Evolutionary conservation across 2,888 invertebrate genomes (phyloP).

Genomic region (Dendrolimus pini): DNA sequence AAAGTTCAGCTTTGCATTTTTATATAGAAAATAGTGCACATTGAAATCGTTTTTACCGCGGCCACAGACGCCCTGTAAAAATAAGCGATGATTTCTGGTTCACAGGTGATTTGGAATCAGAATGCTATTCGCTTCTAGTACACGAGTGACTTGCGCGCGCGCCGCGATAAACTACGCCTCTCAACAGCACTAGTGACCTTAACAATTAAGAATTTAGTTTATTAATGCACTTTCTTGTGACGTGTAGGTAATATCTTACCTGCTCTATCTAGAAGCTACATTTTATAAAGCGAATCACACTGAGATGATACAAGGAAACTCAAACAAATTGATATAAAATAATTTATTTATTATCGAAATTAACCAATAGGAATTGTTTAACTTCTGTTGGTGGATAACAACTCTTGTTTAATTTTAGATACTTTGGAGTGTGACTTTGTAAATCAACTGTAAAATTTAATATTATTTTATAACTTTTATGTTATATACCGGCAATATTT

Average conservation of each 20-base stretch:
- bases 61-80: slow-evolving; percentile 47
- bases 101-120: slow-evolving; percentile 33
- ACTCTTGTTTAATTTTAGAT: too few species aligned
- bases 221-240: slow-evolving; percentile 73
- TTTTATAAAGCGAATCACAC: background rate
- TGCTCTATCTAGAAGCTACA: too few species aligned
- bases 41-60: slow-evolving; percentile 22
- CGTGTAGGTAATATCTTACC: slow-evolving; percentile 21
- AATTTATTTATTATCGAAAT: too few species aligned
- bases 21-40: slow-evolving; percentile 10
- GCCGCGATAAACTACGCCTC: slow-evolving; percentile 58
- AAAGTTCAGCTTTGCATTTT: slow-evolving; percentile 1
- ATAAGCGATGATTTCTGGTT: slow-evolving; percentile 58
- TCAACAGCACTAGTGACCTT: slow-evolving; percentile 58
- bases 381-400: too few species aligned
- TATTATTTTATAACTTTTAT: too few species aligned
- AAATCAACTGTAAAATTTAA: too few species aligned
- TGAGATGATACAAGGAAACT: slow-evolving; percentile 33
- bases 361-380: too few species aligned
- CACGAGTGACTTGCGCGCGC: slow-evolving; percentile 69
- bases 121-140: slow-evolving; percentile 68
- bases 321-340: too few species aligned
- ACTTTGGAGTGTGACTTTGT: too few species aligned
- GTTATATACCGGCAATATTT: too few species aligned
- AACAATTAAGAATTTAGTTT: slow-evolving; percentile 71